Evolutionary conservation across 2,888 invertebrate genomes (phyloP).

Genomic region (Labia minor): DNA sequence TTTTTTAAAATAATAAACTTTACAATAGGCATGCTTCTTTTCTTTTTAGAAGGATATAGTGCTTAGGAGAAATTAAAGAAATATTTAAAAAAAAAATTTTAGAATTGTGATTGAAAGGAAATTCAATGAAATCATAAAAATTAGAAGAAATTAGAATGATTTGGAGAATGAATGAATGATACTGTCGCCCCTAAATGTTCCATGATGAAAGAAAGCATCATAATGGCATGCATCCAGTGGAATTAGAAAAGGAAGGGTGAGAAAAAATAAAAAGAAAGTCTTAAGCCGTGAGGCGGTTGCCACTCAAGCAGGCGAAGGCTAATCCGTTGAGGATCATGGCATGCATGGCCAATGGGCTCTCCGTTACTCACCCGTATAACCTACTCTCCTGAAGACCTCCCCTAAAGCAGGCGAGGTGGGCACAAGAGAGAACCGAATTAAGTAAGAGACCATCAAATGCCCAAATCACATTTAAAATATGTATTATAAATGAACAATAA

Average conservation of each 20-base stretch:
- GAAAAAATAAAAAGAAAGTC: background rate
- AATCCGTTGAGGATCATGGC: background rate
- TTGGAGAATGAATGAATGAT: background rate
- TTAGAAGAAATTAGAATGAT: background rate
- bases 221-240: background rate
- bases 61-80: background rate
- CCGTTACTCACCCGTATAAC: conserved; percentile 63
- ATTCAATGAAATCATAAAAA: background rate
- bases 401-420: conserved; percentile 38
- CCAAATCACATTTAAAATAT: background rate
- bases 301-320: background rate
- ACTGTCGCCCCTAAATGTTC: background rate
- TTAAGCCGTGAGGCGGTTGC: background rate
- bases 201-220: background rate
- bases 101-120: background rate
- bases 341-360: conserved; percentile 8
- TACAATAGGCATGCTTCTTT: background rate
- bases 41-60: background rate
- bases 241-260: background rate
- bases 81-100: background rate
- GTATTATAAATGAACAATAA: background rate
- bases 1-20: background rate
- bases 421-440: conserved; percentile 22
- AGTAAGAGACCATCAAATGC: background rate
- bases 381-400: conserved; percentile 84